Evolutionary conservation across 2,113 vertebrate genomes (phyloP), one percentile per base, ranked within the genome.

Genomic region (Nymphicus hollandicus): DNA sequence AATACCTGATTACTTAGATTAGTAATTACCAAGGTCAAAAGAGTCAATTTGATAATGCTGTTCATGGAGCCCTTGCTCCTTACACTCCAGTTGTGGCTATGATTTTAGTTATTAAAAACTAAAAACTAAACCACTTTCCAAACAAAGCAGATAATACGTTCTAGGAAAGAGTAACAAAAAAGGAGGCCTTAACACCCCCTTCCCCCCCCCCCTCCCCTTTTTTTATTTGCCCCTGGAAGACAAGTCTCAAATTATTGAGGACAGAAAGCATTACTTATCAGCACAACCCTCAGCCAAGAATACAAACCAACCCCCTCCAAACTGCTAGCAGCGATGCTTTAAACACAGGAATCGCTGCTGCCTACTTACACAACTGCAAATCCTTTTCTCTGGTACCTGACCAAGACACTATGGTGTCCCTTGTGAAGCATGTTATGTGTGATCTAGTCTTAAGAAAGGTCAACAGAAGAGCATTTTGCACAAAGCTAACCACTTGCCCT

Each of bases 21-120:
- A 46, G 46, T 56, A 93, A 96, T 82, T 82, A 82, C 29, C 79
- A 64, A 95, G 84, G 95, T 89, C 96, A 89, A 50, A 58, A 64
- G 49, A 85, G 91, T 87, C 86, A 92, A 37, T 20, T 23, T 50
- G 86, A 68, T 63, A 93, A 66, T 41, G 27, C 41, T 35, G 4
- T 16, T 49, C n/a, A 8, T 0, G 1, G 64, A 83, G 56, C 46
- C 41, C 47, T 89, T 29, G 4, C n/a, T 43, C 65, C 47, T 74
- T 74, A 27, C 46, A 6, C 19, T 64, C 33, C 33, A 9, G 1
- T 2, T 22, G 33, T 7, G 9, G 47, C 20, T 31, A 58, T 13
- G 50, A 60, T 44, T 79, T 74, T 22, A 47, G 56, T 71, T 91
- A 61, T 33, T 69, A 49, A 86, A 58, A n/a, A 58, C 55, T 33